Conservation (phyloP, 1,140 invertebrate genomes). For the Dendrolimus kikuchii region DNA sequence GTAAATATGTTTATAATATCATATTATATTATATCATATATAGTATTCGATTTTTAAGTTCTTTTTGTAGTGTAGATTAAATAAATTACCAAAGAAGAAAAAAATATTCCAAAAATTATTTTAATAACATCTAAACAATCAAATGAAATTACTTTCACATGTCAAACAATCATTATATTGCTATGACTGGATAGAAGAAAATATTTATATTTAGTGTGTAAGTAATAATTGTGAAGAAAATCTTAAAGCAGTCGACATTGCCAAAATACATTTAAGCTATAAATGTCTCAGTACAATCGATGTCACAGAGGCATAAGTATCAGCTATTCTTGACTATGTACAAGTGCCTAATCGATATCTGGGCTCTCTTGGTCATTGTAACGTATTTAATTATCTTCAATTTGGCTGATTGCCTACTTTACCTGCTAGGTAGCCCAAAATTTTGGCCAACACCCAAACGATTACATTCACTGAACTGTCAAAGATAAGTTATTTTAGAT, state of each 20-base stretch:
- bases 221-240: constrained; percentile 1
- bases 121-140: too few relatives aligned
- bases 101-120: too few relatives aligned
- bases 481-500: constrained; percentile 71
- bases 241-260: background rate
- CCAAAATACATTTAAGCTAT: background rate
- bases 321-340: constrained; percentile 33
- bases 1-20: too few relatives aligned
- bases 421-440: constrained; percentile 61
- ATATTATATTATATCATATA: too few relatives aligned
- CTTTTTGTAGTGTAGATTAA: too few relatives aligned
- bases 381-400: constrained; percentile 64
- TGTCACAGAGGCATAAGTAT: constrained; percentile 20
- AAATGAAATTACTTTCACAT: too few relatives aligned
- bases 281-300: background rate
- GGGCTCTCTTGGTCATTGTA: constrained; percentile 58
- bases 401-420: constrained; percentile 63
- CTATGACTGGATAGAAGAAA: background rate
- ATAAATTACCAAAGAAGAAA: too few relatives aligned
- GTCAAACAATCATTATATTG: too few relatives aligned
- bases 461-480: constrained; percentile 69
- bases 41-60: too few relatives aligned
- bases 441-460: constrained; percentile 53
- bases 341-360: constrained; percentile 42
- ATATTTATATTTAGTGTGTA: background rate